Percentiles rank a stretch among this genome's conserved stretches.
Conservation (phyloP, 2,888 invertebrate genomes). For the Chrysomela aeneicollis region DNA sequence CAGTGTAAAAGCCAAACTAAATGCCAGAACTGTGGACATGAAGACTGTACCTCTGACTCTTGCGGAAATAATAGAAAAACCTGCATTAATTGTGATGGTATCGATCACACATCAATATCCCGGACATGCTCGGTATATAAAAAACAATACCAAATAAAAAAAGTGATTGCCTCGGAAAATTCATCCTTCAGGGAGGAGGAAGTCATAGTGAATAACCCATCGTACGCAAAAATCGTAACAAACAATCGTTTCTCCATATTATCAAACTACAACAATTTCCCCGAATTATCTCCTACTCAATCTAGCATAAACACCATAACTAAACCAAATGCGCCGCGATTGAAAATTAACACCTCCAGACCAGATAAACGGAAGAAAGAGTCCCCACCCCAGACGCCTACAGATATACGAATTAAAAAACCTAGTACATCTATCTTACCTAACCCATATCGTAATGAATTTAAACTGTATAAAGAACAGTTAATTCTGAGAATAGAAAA, state of each 20-base stretch:
- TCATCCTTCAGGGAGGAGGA: background rate
- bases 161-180: background rate
- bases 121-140: background rate
- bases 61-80: background rate
- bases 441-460: conserved; percentile 3
- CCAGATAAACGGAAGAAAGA: conserved; percentile 2
- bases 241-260: background rate
- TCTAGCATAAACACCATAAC: background rate
- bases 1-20: conserved; percentile 3
- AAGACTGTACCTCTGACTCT: background rate
- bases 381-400: background rate
- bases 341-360: background rate
- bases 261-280: background rate
- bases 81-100: background rate
- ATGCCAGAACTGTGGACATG: conserved; percentile 3
- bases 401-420: background rate
- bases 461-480: background rate
- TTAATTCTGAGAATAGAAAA: conserved; percentile 1
- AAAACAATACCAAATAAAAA: conserved; percentile 1
- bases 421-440: conserved; percentile 4
- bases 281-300: background rate
- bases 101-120: background rate
- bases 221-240: background rate
- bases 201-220: background rate
- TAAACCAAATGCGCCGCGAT: background rate